Conservation (phyloP, 37 sponge, comb jelly and placozoan genomes). For the Axinella damicornis region DNA sequence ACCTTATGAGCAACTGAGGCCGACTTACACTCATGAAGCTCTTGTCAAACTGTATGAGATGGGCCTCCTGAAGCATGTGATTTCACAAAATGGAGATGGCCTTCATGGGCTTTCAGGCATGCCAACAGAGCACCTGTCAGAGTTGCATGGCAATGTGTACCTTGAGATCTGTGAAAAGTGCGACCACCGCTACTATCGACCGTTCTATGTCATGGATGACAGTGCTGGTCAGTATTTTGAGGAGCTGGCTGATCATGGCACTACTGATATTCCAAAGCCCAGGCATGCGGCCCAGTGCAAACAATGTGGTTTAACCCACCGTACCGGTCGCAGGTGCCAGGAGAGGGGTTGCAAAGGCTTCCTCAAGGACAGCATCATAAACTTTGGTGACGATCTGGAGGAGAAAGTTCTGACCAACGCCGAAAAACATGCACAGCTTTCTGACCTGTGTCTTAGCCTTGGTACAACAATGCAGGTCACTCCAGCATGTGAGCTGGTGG, state of each 20-base stretch:
- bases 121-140: conserved; percentile 58
- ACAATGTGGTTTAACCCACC: conserved; percentile 67
- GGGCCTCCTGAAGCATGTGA: conserved; percentile 77
- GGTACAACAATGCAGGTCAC: conserved; percentile 82
- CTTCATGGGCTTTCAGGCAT: conserved; percentile 76
- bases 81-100: conserved; percentile 89
- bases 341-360: conserved; percentile 51
- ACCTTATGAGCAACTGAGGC: conserved; percentile 77
- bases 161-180: conserved; percentile 80
- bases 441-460: conserved; percentile 69
- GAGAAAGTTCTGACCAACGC: conserved; percentile 55
- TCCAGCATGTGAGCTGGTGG: conserved; percentile 77
- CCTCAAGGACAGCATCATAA: conserved; percentile 83
- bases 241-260: conserved; percentile 66
- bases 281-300: conserved; percentile 61
- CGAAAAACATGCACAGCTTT: conserved; percentile 40
- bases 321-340: conserved; percentile 74
- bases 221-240: conserved; percentile 78
- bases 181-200: conserved; percentile 55
- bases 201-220: conserved; percentile 81
- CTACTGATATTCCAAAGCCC: conserved; percentile 51
- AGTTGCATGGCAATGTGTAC: conserved; percentile 87
- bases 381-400: conserved; percentile 80
- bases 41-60: conserved; percentile 66
- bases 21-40: conserved; percentile 88